phyloP scores from a whole-genome alignment of 1,140 invertebrate genomes.

The Drosophila micromelanica region DNA sequence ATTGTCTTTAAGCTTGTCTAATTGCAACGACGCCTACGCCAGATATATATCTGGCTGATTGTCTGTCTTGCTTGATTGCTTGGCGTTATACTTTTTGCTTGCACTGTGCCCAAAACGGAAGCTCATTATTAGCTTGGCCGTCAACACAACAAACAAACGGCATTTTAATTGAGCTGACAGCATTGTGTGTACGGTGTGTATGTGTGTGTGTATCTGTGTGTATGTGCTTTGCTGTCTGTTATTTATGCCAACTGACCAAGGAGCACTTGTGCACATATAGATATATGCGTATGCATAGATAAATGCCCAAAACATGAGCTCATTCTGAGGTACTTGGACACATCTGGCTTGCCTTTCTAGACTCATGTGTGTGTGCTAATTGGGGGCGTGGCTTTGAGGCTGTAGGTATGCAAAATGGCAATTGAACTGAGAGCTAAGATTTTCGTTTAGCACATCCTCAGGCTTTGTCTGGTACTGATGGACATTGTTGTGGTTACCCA shows the following conservation, averaged over 20 bases:
- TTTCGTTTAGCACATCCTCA: constrained; percentile 22
- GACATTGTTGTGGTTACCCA: neutral
- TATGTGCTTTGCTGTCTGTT: constrained; percentile 16
- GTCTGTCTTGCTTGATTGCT: constrained; percentile 50
- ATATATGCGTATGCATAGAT: constrained; percentile 6
- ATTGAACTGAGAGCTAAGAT: constrained; percentile 37
- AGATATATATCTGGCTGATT: constrained; percentile 30
- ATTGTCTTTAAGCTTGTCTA: constrained; percentile 23
- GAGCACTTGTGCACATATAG: constrained; percentile 27
- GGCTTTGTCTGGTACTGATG: constrained; percentile 6
- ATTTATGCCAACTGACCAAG: constrained; percentile 36
- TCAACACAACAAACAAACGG: constrained; percentile 60
- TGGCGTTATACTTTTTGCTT: constrained; percentile 70
- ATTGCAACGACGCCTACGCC: constrained; percentile 34
- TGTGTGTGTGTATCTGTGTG: constrained; percentile 21
- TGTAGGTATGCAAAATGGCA: constrained; percentile 41
- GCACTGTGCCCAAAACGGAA: constrained; percentile 52
- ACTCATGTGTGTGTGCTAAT: neutral
- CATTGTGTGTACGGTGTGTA: constrained; percentile 3
- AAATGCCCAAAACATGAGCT: constrained; percentile 50
- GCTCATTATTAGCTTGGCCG: constrained; percentile 64
- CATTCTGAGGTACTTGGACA: constrained; percentile 17
- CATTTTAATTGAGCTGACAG: constrained; percentile 69
- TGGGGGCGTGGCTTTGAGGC: no score
- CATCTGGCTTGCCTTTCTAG: constrained; percentile 11